These are phyloP conservation scores for Schizaphis graminum DNA, from an alignment of 2,888 invertebrate genomes.

Conservation along the genomic window DNA sequence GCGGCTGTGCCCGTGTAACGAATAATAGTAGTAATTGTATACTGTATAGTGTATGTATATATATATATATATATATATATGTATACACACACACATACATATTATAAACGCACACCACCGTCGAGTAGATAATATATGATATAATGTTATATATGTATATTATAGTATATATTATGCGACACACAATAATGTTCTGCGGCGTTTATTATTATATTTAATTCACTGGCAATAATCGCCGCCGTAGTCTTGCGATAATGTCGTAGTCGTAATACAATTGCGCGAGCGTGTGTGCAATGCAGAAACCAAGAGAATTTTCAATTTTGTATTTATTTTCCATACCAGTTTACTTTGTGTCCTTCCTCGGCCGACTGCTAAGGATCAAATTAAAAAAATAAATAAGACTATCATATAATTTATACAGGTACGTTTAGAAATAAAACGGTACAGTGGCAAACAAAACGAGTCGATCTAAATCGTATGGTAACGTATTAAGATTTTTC, in stretches of 20 bases:
- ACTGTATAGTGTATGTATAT: neutral
- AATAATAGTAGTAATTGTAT: conserved; percentile 44
- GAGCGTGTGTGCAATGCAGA: neutral
- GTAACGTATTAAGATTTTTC: neutral
- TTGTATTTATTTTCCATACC: neutral
- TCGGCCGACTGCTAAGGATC: neutral
- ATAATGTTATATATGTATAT: neutral
- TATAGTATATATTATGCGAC: neutral
- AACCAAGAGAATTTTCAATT: neutral
- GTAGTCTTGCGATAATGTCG: neutral
- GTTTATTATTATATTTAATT: conserved; percentile 48
- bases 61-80: too few species aligned
- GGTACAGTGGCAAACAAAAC: neutral
- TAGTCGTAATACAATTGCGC: neutral
- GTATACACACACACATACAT: neutral
- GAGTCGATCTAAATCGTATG: neutral
- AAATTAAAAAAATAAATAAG: neutral
- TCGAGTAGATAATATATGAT: neutral
- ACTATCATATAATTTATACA: neutral
- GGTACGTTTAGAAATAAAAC: neutral
- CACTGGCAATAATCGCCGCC: conserved; percentile 45
- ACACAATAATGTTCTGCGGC: conserved; percentile 8
- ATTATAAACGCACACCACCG: neutral
- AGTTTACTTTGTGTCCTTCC: neutral
- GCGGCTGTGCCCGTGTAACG: conserved; percentile 28